Evolutionary conservation across 2,113 vertebrate species (phyloP), one percentile per base, ranked within the genome.

Genomic region (Paratilapia polleni): DNA sequence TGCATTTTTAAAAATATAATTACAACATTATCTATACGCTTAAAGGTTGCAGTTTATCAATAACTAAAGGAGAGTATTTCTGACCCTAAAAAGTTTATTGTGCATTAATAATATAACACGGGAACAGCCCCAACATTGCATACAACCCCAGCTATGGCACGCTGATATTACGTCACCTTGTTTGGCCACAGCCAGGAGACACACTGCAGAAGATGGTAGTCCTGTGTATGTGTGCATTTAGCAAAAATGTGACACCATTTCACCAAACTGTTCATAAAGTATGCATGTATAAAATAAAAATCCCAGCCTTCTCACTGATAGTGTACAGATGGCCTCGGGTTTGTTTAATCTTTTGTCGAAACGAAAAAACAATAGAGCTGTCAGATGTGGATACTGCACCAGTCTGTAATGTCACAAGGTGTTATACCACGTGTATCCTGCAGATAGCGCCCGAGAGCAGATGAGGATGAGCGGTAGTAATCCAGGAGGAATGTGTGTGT

Each of bases 101-200:
- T 54, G 58, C 64, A 64, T 26, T 63, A 36, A 43, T 31, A 19
- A 17, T 28, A 56, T 38, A 34, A 58, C n/a, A 73, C 60, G 28
- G 52, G 22, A n/a, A 41, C 0, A 73, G 56, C 78, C 13, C 6
- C 24, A 74, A 11, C 22, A 58, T 9, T 82, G 57, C 52, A 78
- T 74, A 24, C 20, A 78, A 60, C 31, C 41, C 41, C 76, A 76
- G 80, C 81, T 78, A 62, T 73, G 57, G 81, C 78, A 77, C 89
- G 85, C 90, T 94, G 85, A 86, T 87, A 93, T 93, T 90, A 92
- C 90, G 86, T 94, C 91, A 93, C 79, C 83, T 86, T 78, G 78
- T 83, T 86, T 75, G 60, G 80, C 43, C 52, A 56, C 43, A 31
- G n/a, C 9, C 6, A 79, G 63, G 74, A 38, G 77, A 81, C 58